phyloP scores from a whole-genome alignment of 2,888 invertebrate species.

The Cephus runcator region DNA sequence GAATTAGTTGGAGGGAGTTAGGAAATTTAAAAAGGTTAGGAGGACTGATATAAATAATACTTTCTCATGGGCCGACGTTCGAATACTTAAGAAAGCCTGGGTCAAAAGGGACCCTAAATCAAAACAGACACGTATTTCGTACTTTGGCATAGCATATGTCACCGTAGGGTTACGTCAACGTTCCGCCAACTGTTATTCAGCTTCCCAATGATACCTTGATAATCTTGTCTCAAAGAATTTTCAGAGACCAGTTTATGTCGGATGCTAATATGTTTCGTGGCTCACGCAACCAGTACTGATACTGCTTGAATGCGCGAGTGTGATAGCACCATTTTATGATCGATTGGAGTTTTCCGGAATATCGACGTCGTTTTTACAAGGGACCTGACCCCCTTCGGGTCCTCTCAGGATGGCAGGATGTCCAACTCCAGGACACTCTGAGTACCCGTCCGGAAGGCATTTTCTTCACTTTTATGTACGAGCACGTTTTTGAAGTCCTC shows the following conservation, averaged over 20 bases:
- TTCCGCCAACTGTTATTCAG: background rate
- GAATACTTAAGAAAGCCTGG: constrained; percentile 17
- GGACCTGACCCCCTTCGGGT: background rate
- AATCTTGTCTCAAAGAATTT: background rate
- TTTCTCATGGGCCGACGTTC: constrained; percentile 34
- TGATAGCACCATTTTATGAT: background rate
- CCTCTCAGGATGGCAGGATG: constrained; percentile 58
- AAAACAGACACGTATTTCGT: background rate
- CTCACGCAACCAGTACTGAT: background rate
- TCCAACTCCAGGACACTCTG: constrained; percentile 60
- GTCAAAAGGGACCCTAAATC: constrained; percentile 40
- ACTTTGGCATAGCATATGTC: background rate
- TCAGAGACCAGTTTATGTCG: background rate
- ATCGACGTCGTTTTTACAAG: background rate
- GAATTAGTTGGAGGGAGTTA: background rate
- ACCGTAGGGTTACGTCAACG: background rate
- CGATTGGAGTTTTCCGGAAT: background rate
- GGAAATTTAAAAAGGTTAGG: background rate
- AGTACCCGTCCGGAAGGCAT: constrained; percentile 35
- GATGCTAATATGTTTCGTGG: background rate
- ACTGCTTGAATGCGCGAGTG: background rate
- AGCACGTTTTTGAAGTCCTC: constrained; percentile 49
- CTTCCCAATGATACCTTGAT: background rate
- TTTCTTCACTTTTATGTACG: constrained; percentile 53
- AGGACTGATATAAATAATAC: constrained; percentile 33